Base-by-base conservation (phyloP, 2,888 invertebrate genomes). In the Torymus aiolomorphi region DNA sequence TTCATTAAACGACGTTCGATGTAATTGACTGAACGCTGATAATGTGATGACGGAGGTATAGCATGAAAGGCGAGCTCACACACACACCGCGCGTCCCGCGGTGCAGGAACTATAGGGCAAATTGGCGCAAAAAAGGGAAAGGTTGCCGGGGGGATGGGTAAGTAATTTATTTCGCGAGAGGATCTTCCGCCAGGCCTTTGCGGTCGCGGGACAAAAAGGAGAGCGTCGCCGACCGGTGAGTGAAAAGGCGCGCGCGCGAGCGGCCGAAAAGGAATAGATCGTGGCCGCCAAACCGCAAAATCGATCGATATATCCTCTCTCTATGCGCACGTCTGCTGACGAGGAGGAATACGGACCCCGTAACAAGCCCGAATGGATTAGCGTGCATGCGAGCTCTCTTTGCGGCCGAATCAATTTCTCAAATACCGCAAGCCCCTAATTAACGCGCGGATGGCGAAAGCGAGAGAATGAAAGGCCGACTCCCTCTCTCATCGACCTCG, bases 391-490 rank as follows among this genome's bases (percentile, higher is more conserved):
- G 12, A 11, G 2, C 54, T 52, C 73, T 67, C 79, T 75, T 69
- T 70, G 75, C 49, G 63, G 71, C 14, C 31, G 65, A 75, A 79
- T 79, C 70, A 79, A 79, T 75, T 75, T 70, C 75, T 65, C 54
- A 75, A 71, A 75, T 80, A 71, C 79, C 75, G 75, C 79, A 80
- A 52, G 54, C 42, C 42, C 20, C 75, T 80, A 70, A 76, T 80
- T 80, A 80, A 71, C 70, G 54, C 18, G 42, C 42, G 42, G 42
- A 42, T 42, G 42, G 42, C 42, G 20, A 16, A 54, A 14, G 12
- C 24, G 24, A 42, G 42, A 42, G 42, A 42, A 42, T 42, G 42
- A 42, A 10, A 42, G 42, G 42, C 42, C 42, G 42, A 5, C 42
- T 42, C 42, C 8, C 31, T 31, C 31, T 42, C 42, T 42, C 42